A percentile compares a stretch with the other conserved stretches of the same genome.
Conservation (phyloP, 2,797 vertebrate species). For the Acridotheres tristis region DNA sequence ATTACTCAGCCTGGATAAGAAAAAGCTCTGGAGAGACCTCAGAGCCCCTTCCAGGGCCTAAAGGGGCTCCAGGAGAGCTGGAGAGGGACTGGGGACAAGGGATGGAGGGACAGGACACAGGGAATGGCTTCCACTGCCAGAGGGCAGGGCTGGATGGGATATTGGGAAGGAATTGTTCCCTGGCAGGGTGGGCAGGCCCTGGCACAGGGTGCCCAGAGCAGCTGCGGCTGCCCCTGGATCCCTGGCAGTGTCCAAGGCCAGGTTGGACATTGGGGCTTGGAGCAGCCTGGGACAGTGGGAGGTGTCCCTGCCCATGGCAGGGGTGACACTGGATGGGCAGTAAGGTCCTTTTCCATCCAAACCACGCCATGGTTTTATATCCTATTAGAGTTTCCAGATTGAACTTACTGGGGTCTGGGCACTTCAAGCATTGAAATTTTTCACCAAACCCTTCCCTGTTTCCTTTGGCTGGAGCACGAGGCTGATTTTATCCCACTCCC, state of each 20-base stretch:
- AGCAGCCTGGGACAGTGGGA: background rate
- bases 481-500: background rate
- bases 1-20: background rate
- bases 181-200: background rate
- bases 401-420: background rate
- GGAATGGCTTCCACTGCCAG: background rate
- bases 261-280: background rate
- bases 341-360: background rate
- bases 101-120: background rate
- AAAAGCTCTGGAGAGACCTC: background rate
- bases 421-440: background rate
- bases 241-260: background rate
- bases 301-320: background rate
- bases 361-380: background rate
- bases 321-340: accelerated
- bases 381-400: background rate
- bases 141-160: background rate
- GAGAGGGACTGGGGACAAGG: background rate
- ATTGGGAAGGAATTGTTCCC: background rate
- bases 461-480: background rate
- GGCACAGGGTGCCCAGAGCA: background rate
- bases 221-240: background rate
- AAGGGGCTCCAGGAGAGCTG: background rate
- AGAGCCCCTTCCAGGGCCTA: accelerated
- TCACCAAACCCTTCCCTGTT: background rate